Conservation (phyloP, 2,888 invertebrate species). For the Ochlodes sylvanus region DNA sequence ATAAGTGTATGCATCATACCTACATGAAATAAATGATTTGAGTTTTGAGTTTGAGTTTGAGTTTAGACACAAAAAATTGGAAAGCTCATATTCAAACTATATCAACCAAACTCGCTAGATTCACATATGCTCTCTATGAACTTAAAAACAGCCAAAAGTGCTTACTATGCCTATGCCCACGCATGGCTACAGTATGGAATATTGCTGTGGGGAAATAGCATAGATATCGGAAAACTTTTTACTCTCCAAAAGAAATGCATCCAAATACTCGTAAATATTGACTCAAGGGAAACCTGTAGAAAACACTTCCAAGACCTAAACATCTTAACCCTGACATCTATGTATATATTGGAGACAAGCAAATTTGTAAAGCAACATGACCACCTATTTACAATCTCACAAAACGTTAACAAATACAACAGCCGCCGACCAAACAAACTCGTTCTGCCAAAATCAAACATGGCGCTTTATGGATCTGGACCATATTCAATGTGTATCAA, state of each 20-base stretch:
- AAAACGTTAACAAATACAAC: conserved; percentile 3
- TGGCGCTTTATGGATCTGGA: conserved; percentile 5
- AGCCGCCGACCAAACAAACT: no score
- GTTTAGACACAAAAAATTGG: conserved; percentile 23
- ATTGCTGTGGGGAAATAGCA: conserved; percentile 15
- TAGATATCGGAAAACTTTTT: background rate
- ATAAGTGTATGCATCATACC: no score
- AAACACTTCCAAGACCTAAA: background rate
- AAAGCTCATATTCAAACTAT: conserved; percentile 6
- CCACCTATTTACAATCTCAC: background rate
- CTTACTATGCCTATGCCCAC: conserved; percentile 18
- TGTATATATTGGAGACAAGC: conserved; percentile 2
- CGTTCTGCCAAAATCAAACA: no score
- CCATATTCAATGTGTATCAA: conserved; percentile 1
- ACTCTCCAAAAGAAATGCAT: no score
- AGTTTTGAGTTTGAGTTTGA: no score
- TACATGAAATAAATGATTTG: no score
- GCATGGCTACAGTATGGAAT: conserved; percentile 13
- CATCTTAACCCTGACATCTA: conserved; percentile 2
- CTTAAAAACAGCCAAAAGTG: conserved; percentile 9
- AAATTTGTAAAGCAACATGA: conserved; percentile 7
- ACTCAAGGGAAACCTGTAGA: conserved; percentile 1
- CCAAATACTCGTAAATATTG: background rate
- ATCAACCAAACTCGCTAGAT: conserved; percentile 5
- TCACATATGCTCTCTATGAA: conserved; percentile 13